Conservation (phyloP, 2,888 invertebrate genomes). For the Tetheella fluctuosa region DNA sequence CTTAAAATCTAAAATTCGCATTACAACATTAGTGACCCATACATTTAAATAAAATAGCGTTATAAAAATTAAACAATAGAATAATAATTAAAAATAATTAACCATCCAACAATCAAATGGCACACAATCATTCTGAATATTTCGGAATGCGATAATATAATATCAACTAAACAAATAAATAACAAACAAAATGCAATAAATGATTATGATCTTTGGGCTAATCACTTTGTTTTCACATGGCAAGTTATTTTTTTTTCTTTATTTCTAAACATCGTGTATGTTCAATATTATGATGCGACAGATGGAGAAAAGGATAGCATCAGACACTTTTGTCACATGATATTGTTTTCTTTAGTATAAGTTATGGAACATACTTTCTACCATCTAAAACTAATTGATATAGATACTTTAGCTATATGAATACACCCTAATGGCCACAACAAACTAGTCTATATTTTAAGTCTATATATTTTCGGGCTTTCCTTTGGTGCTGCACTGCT, state of each 20-base stretch:
- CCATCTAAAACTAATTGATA: neutral
- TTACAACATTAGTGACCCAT: neutral
- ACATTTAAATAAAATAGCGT: slow-evolving; percentile 6
- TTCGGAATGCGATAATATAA: slow-evolving; percentile 32
- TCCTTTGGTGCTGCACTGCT: neutral
- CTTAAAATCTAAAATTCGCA: slow-evolving; percentile 3
- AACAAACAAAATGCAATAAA: slow-evolving; percentile 53
- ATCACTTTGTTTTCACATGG: slow-evolving; percentile 69
- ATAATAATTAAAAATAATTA: slow-evolving; percentile 33
- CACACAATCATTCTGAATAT: slow-evolving; percentile 39
- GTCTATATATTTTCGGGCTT: neutral
- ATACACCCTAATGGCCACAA: neutral
- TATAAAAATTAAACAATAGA: slow-evolving; percentile 9
- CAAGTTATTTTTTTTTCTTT: slow-evolving; percentile 46
- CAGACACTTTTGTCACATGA: neutral
- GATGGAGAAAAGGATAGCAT: neutral
- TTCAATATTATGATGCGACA: neutral
- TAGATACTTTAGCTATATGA: neutral
- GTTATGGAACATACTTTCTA: neutral
- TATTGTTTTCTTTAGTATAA: neutral
- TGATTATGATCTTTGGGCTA: slow-evolving; percentile 66
- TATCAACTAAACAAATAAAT: slow-evolving; percentile 22
- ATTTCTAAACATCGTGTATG: neutral
- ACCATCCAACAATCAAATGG: slow-evolving; percentile 38
- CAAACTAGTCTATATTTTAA: neutral